Evolutionary conservation across 2,113 vertebrate genomes (phyloP).

Genomic region (Channa maculata): DNA sequence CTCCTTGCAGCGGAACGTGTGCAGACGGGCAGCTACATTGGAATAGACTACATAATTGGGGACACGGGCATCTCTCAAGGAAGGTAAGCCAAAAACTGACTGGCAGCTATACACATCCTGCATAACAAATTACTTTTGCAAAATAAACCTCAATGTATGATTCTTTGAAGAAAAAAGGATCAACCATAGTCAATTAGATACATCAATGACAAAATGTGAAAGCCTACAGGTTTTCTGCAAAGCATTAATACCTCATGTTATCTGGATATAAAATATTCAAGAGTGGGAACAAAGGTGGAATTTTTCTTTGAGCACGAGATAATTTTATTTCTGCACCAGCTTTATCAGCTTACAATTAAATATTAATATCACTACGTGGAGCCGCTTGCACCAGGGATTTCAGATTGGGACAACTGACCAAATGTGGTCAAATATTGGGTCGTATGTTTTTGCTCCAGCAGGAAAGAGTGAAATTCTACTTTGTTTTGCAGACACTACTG

Average conservation of each 20-base stretch:
- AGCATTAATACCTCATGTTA: not conserved
- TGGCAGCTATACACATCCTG: too few relatives aligned
- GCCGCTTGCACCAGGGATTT: not conserved
- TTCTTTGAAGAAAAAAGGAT: not conserved
- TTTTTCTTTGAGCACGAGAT: conserved; percentile 1
- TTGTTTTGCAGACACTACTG: conserved; percentile 88
- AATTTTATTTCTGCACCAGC: not conserved
- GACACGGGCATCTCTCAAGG: conserved; percentile 92
- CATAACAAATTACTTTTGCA: not conserved
- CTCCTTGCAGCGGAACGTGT: conserved; percentile 91
- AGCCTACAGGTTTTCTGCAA: too few relatives aligned
- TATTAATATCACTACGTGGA: not conserved
- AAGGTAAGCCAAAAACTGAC: conserved; percentile 63
- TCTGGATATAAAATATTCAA: conserved; percentile 28
- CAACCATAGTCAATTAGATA: not conserved
- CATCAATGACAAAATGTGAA: not conserved
- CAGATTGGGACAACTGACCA: not conserved
- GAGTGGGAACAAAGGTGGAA: conserved; percentile 9
- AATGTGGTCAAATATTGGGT: too few relatives aligned
- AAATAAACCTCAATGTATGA: not conserved
- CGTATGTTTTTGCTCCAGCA: too few relatives aligned
- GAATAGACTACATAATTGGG: conserved; percentile 93
- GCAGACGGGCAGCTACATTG: conserved; percentile 91
- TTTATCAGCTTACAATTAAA: not conserved
- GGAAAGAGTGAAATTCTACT: not conserved